These are phyloP conservation scores for Hylomyscus alleni DNA, from an alignment of 2,797 vertebrate genomes.

Conservation along the genomic window DNA sequence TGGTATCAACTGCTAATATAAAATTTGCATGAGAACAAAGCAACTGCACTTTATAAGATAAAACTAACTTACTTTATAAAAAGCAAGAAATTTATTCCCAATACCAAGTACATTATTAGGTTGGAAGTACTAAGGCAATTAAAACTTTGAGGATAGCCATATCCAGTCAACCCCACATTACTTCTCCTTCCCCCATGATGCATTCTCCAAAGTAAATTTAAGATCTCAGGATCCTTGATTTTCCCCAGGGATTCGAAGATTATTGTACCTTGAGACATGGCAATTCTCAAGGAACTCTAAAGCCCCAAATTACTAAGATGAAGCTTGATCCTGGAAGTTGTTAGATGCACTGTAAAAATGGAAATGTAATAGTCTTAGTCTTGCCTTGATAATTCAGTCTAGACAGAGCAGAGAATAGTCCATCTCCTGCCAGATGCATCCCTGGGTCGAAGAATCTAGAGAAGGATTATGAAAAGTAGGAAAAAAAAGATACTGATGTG, in stretches of 20 bases:
- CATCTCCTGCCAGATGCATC: background rate
- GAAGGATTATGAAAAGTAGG: background rate
- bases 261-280: background rate
- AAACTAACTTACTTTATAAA: conserved; percentile 8
- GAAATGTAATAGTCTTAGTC: background rate
- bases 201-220: background rate
- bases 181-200: rapidly evolving
- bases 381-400: background rate
- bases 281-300: background rate
- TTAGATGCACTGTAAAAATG: background rate
- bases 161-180: background rate
- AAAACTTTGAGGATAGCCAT: background rate
- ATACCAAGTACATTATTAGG: background rate
- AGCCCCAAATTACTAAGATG: background rate
- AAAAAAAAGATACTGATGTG: background rate
- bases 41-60: conserved; percentile 14
- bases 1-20: conserved; percentile 8
- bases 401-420: background rate
- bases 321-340: background rate
- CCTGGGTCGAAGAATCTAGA: background rate
- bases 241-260: background rate
- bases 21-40: conserved; percentile 45
- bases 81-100: background rate
- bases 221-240: background rate
- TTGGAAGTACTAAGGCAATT: background rate